Conservation (phyloP, 2,113 vertebrate species). For the Periophthalmodon schlosseri region DNA sequence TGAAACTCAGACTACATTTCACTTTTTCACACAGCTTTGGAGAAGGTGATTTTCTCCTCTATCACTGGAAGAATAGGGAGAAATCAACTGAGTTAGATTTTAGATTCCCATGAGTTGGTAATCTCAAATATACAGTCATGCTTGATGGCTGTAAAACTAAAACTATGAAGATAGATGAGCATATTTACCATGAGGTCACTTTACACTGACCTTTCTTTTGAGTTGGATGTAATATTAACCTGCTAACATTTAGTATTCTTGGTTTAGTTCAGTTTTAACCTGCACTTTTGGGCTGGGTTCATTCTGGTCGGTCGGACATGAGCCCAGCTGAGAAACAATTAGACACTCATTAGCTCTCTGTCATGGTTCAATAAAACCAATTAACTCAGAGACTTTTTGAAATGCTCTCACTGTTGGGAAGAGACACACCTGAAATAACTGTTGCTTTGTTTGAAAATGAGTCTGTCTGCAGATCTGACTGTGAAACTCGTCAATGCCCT, state of each 20-base stretch:
- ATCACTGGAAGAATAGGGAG: not conserved
- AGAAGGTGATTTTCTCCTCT: not conserved
- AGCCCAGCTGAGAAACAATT: constrained; percentile 69
- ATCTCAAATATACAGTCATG: not conserved
- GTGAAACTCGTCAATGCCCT: constrained; percentile 46
- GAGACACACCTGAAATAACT: constrained; percentile 50
- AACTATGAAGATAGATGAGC: not conserved
- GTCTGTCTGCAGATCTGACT: constrained; percentile 27
- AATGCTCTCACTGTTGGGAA: constrained; percentile 49
- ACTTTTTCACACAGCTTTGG: too few relatives aligned
- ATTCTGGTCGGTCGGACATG: constrained; percentile 37
- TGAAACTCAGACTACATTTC: too few relatives aligned
- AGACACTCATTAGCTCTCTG: constrained; percentile 68
- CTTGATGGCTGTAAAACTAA: not conserved
- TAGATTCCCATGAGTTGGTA: not conserved
- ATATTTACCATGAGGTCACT: not conserved
- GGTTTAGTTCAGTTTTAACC: constrained; percentile 13
- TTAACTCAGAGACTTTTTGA: constrained; percentile 61
- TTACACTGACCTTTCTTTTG: not conserved
- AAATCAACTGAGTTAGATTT: not conserved
- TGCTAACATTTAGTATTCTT: constrained; percentile 7
- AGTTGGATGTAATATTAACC: not conserved
- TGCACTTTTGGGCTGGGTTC: constrained; percentile 35
- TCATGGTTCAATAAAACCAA: constrained; percentile 70
- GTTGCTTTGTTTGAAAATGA: constrained; percentile 65